Percentiles rank a stretch among this genome's conserved stretches.
phyloP scores from a whole-genome alignment of 2,113 vertebrate species.

The Bufo gargarizans region DNA sequence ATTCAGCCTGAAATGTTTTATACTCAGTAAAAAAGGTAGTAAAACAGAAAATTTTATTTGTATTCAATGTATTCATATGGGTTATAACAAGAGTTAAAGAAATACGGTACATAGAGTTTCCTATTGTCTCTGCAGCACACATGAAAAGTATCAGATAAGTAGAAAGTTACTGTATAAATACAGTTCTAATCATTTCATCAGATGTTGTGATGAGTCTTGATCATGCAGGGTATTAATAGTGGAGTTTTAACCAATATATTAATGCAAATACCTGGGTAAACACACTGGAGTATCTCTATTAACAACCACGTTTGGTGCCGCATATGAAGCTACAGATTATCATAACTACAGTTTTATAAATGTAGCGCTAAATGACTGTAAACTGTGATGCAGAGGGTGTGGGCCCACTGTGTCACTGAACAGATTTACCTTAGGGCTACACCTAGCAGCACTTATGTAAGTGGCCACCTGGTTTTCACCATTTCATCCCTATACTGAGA shows the following conservation, averaged over 20 bases:
- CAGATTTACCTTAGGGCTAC: too few species aligned
- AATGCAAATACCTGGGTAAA: background rate
- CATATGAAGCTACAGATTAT: background rate
- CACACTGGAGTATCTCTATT: background rate
- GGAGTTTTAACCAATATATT: background rate
- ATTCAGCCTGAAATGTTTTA: constrained; percentile 73
- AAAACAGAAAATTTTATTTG: constrained; percentile 64
- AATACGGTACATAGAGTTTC: background rate
- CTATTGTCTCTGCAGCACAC: constrained; percentile 52
- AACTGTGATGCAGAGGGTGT: too few species aligned
- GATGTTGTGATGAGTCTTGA: background rate
- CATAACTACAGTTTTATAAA: background rate
- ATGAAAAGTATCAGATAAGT: background rate
- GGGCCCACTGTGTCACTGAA: too few species aligned
- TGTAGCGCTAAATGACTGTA: too few species aligned
- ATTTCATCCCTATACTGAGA: too few species aligned
- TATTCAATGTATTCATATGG: constrained; percentile 62
- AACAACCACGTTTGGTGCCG: background rate
- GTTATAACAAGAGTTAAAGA: background rate
- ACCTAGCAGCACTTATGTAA: too few species aligned
- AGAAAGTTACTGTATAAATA: background rate
- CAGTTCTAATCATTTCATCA: background rate
- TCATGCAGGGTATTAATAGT: background rate
- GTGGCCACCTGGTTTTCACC: too few species aligned
- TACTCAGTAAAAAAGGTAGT: constrained; percentile 64